Evolutionary conservation across 2,113 vertebrate genomes (phyloP).

Genomic region (Speoplatyrhinus poulsoni): DNA sequence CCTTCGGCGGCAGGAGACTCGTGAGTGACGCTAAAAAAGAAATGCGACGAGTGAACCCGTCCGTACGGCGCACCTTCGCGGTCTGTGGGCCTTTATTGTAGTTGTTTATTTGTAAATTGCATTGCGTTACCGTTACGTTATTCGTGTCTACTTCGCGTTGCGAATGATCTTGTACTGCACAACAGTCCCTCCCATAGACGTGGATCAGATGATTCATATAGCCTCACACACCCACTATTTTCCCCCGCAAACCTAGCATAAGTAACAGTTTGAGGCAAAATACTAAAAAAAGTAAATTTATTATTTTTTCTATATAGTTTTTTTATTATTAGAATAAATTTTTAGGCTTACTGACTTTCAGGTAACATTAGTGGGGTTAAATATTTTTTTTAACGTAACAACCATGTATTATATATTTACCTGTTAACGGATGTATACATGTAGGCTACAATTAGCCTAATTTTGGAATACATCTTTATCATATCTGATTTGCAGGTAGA

Average conservation of each 20-base stretch:
- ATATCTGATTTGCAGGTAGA: conserved; percentile 3
- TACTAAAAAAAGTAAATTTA: background rate
- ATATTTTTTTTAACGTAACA: background rate
- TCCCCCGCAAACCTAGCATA: background rate
- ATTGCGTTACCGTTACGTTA: background rate
- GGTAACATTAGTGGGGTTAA: background rate
- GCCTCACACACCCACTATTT: conserved; percentile 25
- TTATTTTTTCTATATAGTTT: background rate
- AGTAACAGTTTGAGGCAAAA: background rate
- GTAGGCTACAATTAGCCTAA: too few species aligned
- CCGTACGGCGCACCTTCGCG: background rate
- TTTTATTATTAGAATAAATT: background rate
- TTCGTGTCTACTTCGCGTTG: conserved; percentile 13
- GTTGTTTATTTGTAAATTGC: too few species aligned
- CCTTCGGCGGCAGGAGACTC: conserved; percentile 68
- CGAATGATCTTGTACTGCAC: conserved; percentile 16
- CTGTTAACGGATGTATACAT: too few species aligned
- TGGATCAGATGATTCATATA: conserved; percentile 37
- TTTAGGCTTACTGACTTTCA: background rate
- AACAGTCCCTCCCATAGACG: conserved; percentile 54
- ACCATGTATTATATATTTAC: background rate
- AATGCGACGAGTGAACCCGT: background rate
- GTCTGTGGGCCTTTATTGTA: background rate
- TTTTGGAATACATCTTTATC: too few species aligned
- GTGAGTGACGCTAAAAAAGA: conserved; percentile 63